Evolutionary conservation across 2,797 vertebrate genomes (phyloP).

Genomic region (Holocentrus rufus): DNA sequence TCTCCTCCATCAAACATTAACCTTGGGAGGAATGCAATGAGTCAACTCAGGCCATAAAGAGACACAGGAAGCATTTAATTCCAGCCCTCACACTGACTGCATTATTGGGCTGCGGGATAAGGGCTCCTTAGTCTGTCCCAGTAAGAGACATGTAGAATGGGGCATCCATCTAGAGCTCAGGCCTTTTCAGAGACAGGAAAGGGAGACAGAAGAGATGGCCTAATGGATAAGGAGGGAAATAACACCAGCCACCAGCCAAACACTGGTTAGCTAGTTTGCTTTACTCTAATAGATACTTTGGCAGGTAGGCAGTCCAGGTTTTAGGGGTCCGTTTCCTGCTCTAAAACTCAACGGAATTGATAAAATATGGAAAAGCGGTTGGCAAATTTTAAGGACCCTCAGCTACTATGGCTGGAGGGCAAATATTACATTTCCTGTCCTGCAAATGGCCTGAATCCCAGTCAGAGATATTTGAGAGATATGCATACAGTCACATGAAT

Average conservation of each 20-base stretch:
- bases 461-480: neutral
- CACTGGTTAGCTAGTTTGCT: slow-evolving; percentile 5
- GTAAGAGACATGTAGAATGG: slow-evolving; percentile 66
- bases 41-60: slow-evolving; percentile 77
- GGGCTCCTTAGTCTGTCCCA: slow-evolving; percentile 74
- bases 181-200: slow-evolving; percentile 73
- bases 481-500: neutral
- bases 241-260: slow-evolving; percentile 39
- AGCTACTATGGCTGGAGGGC: too few relatives aligned
- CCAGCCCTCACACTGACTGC: slow-evolving; percentile 78
- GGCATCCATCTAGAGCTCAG: slow-evolving; percentile 62
- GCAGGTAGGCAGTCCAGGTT: neutral
- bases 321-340: neutral
- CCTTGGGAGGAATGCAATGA: slow-evolving; percentile 78
- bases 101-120: slow-evolving; percentile 79
- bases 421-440: neutral
- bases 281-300: slow-evolving; percentile 2
- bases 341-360: neutral
- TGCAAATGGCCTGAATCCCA: neutral
- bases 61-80: slow-evolving; percentile 83
- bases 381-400: neutral
- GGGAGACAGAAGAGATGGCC: slow-evolving; percentile 48
- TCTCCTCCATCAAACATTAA: slow-evolving; percentile 79
- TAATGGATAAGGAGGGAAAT: slow-evolving; percentile 37
- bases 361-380: neutral